Evolutionary conservation across 2,888 invertebrate species (phyloP).

Genomic region (Pteria penguin): DNA sequence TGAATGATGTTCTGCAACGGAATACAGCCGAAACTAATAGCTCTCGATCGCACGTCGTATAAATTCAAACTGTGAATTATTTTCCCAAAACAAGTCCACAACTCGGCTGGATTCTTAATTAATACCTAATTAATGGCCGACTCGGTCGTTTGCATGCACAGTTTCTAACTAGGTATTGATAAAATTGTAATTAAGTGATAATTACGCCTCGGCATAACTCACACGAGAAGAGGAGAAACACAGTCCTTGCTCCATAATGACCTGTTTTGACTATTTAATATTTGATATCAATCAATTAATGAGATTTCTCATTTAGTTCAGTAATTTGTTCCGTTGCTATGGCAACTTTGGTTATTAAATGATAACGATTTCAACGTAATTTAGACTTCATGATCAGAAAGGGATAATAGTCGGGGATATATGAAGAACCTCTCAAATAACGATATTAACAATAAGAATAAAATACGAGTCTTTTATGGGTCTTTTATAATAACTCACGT

Average conservation of each 20-base stretch:
- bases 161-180: conserved; percentile 16
- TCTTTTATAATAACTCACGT: too few relatives aligned
- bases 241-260: neutral
- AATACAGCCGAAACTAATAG: too few relatives aligned
- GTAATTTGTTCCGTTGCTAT: neutral
- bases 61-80: neutral
- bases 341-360: too few relatives aligned
- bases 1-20: too few relatives aligned
- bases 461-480: too few relatives aligned
- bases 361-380: too few relatives aligned
- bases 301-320: neutral
- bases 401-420: too few relatives aligned
- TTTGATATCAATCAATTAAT: neutral
- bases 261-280: neutral
- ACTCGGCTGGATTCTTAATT: conserved; percentile 39
- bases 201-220: conserved; percentile 4
- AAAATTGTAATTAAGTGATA: conserved; percentile 28
- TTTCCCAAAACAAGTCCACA: neutral
- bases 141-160: neutral
- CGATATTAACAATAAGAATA: too few relatives aligned
- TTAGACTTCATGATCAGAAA: too few relatives aligned
- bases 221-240: neutral
- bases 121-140: conserved; percentile 35
- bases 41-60: too few relatives aligned
- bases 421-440: too few relatives aligned